Evolutionary conservation across 2,797 vertebrate genomes (phyloP).

Genomic region (Tenualosa thibaudeaui): DNA sequence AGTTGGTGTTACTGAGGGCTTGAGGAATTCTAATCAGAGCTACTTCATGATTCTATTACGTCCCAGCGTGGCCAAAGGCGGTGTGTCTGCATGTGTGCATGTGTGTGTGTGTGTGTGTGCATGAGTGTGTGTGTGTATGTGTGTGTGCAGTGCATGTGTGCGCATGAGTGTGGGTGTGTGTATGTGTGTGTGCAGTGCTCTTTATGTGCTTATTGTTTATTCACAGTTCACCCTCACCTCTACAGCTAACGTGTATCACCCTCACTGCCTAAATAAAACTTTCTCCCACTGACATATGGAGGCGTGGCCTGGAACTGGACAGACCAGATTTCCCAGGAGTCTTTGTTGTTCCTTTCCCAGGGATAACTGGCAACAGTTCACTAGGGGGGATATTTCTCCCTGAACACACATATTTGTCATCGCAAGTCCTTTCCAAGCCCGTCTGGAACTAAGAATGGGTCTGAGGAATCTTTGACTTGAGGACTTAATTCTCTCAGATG

Average conservation of each 20-base stretch:
- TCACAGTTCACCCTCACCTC: slow-evolving; percentile 55
- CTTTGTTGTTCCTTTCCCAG: slow-evolving; percentile 47
- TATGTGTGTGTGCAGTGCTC: slow-evolving; percentile 31
- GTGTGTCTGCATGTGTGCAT: slow-evolving; percentile 41
- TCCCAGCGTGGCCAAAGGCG: slow-evolving; percentile 51
- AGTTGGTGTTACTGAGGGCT: not conserved
- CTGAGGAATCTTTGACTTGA: slow-evolving; percentile 12
- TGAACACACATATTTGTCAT: slow-evolving; percentile 34
- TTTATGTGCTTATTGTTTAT: slow-evolving; percentile 32
- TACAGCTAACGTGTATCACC: slow-evolving; percentile 60
- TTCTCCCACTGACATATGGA: slow-evolving; percentile 55
- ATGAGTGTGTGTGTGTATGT: not conserved
- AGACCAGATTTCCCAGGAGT: slow-evolving; percentile 77
- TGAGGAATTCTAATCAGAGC: slow-evolving; percentile 46
- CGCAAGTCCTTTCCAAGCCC: slow-evolving; percentile 22
- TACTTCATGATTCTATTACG: slow-evolving; percentile 53
- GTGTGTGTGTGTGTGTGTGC: not conserved
- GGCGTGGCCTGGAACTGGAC: slow-evolving; percentile 75
- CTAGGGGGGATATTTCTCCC: slow-evolving; percentile 30
- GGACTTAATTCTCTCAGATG: slow-evolving; percentile 24
- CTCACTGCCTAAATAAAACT: slow-evolving; percentile 58
- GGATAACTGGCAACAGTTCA: slow-evolving; percentile 52
- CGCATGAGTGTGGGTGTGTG: not conserved
- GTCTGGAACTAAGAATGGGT: slow-evolving; percentile 22
- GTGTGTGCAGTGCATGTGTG: not conserved